Evolutionary conservation across 2,797 vertebrate species (phyloP), one percentile per base, ranked within the genome.

Genomic region (Hyperoplus lanceolatus): DNA sequence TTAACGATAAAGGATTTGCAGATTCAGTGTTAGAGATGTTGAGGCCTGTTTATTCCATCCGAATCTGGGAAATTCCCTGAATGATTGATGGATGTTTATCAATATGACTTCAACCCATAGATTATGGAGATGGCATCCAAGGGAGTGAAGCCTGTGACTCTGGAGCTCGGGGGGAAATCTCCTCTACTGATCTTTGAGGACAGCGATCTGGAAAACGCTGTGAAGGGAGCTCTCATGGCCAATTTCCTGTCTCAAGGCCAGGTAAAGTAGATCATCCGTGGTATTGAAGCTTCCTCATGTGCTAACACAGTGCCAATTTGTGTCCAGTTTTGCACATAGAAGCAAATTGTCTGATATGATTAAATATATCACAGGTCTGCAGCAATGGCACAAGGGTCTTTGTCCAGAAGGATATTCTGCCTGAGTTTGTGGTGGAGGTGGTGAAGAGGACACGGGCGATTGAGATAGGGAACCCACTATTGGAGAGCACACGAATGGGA

Each of bases 131-230:
- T 96, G 96, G 94, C 97, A 1, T 95, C 98, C 16, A 95, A 95
- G 85, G 96, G 96, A 7, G 88, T 99, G 75, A 99, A 99, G 83
- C 96, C 97, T 2, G 95, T 99, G 54, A 99, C 98, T 1, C 81
- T 99, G 90, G 98, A 99, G 90, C 96, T 99, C 0, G 98, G 98
- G 2, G 98, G 98, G n/a, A 99, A 99, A 87, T 99, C 98, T 58
- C 98, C 98, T 0, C 95, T 99, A 46, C 95, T 99, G 80, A 96
- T 99, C 88, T 99, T 99, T 84, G 90, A 96, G 0, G 98, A 99
- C 62, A 95, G 96, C 48, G 89, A 96, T 59, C 41, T 99, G 74
- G 95, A 97, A 75, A 99, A 99, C 0, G 97, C 98, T 0, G 96
- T 98, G 78, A 97, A 93, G 5, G 98, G 98, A 65, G 97, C 98